Evolutionary conservation across 2,113 vertebrate genomes (phyloP).

Genomic region (Ammodytes marinus): DNA sequence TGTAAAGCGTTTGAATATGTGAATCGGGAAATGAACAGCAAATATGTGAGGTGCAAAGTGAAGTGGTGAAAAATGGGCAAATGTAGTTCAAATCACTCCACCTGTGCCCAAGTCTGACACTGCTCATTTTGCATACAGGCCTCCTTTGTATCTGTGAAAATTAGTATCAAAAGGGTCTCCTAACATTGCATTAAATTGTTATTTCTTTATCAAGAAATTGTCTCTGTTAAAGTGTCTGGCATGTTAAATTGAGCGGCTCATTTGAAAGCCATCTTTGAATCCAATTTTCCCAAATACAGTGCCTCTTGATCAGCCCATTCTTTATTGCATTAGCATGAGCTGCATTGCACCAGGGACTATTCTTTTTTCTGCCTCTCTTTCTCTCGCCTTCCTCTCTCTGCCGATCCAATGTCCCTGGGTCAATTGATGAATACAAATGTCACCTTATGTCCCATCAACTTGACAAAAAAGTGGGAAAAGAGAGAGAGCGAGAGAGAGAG

Average conservation of each 20-base stretch:
- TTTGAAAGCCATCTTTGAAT: slow-evolving; percentile 44
- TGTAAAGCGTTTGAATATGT: slow-evolving; percentile 69
- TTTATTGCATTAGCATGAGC: slow-evolving; percentile 46
- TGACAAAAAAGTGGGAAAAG: slow-evolving; percentile 55
- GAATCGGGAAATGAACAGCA: slow-evolving; percentile 59
- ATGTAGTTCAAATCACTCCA: slow-evolving; percentile 64
- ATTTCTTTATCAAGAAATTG: slow-evolving; percentile 42
- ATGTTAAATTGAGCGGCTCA: slow-evolving; percentile 49
- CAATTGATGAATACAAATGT: slow-evolving; percentile 81
- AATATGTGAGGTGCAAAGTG: slow-evolving; percentile 40
- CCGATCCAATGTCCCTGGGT: slow-evolving; percentile 56
- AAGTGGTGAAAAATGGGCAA: slow-evolving; percentile 32
- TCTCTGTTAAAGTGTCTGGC: slow-evolving; percentile 33
- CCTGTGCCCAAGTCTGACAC: slow-evolving; percentile 65
- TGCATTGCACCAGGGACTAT: slow-evolving; percentile 53
- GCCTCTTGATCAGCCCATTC: slow-evolving; percentile 43
- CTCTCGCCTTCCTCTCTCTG: slow-evolving; percentile 22
- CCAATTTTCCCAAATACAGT: slow-evolving; percentile 25
- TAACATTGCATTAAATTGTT: slow-evolving; percentile 67
- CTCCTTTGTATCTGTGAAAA: slow-evolving; percentile 52
- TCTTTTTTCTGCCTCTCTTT: not conserved
- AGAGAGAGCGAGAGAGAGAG: slow-evolving; percentile 28
- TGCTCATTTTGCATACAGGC: slow-evolving; percentile 47
- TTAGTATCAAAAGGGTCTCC: slow-evolving; percentile 49
- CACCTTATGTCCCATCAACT: slow-evolving; percentile 68